Conservation (phyloP, 2,797 vertebrate species). For the Phylloscopus collybita region DNA sequence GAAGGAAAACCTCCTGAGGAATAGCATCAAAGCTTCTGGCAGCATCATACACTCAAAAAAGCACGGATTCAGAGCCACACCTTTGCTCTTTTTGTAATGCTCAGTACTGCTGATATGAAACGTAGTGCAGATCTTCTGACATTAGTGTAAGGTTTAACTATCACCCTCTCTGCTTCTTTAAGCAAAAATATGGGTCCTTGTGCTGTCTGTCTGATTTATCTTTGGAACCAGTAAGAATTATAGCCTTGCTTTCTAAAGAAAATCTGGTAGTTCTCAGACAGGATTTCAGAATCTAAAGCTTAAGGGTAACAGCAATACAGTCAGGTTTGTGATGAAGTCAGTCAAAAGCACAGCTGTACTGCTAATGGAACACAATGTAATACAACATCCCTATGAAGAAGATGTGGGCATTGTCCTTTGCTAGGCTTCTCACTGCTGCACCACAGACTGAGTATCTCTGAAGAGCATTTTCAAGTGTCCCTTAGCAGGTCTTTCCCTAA, state of each 20-base stretch:
- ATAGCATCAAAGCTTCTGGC: background rate
- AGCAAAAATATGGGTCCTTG: background rate
- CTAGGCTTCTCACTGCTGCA: background rate
- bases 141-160: background rate
- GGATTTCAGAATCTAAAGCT: background rate
- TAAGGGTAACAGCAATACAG: background rate
- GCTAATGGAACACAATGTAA: background rate
- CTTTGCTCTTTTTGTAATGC: background rate
- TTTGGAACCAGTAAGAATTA: background rate
- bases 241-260: background rate
- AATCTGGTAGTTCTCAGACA: background rate
- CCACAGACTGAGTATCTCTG: background rate
- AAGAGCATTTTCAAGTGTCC: background rate
- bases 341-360: background rate
- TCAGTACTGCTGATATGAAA: background rate
- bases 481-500: background rate
- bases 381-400: background rate
- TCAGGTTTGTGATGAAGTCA: background rate
- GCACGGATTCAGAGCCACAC: background rate
- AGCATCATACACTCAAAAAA: background rate
- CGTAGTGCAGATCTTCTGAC: background rate
- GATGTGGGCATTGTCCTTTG: background rate
- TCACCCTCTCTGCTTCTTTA: background rate
- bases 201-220: background rate
- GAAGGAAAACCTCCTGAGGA: background rate